Base-by-base conservation (phyloP, 1,140 invertebrate genomes). In the Trichoplusia ni region DNA sequence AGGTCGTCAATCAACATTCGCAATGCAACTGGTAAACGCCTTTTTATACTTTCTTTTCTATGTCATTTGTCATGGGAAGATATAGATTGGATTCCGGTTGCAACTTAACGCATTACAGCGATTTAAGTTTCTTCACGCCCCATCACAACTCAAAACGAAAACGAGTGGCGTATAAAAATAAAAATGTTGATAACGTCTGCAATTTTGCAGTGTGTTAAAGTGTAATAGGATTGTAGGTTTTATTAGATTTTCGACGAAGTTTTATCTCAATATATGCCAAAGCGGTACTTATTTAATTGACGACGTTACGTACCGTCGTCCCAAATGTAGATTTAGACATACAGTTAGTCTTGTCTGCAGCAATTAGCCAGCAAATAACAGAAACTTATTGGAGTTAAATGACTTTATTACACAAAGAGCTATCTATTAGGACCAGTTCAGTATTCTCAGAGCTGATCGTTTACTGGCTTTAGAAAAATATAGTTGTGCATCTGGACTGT, bases 91-190 rank as follows among this genome's bases (percentile, higher is more conserved):
- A 49, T 49, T 49, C 46, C 46, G 8, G 46, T 33, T 18, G 46
- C 27, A 49, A 33, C 27, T 49, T 49, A 13, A 49, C 46, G 46
- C 27, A 33, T 49, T 49, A 49, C 46, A 33, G 7, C 46, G 2
- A 19, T 49, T 49, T 27, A 0, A 14, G 4, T 31, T 33, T 18
- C 46, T 49, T 49, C 46, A 49, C 27, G 46, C 14, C 29, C 9
- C 46, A 49, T 49, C 29, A 14, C 25, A 27, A 27, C 7, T 27
- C 7, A 27, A 27, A 27, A 27, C 18, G 27, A 18, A 19, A 49
- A 49, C 46, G 27, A 49, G 46, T 49, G 9, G 46, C 46, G 18
- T 16, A 31, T 49, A 27, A 49, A 33, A 49, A 53, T 53, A 53
- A 53, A 35, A 35, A 23, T 49, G 13, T 37, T 35, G 31, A 53